Evolutionary conservation across 2,113 vertebrate genomes (phyloP).

Genomic region (Nettapus auritus): DNA sequence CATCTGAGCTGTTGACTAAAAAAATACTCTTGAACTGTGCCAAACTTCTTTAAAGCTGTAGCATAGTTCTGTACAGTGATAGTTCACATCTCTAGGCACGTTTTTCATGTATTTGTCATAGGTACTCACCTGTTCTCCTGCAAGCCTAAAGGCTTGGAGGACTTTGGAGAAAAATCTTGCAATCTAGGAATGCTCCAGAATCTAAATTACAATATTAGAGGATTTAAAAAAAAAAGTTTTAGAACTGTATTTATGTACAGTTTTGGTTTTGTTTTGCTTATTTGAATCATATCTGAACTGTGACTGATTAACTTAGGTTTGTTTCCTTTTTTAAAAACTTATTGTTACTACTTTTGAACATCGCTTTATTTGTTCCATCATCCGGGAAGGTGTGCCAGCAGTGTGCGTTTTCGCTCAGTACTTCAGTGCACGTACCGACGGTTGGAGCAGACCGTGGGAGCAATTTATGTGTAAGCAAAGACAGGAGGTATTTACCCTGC

Average conservation of each 20-base stretch:
- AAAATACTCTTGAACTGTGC: neutral
- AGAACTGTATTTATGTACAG: neutral
- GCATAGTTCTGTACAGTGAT: neutral
- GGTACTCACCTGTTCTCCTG: neutral
- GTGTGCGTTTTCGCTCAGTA: neutral
- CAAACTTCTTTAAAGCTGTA: neutral
- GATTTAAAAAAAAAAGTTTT: neutral
- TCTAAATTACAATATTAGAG: neutral
- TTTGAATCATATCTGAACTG: neutral
- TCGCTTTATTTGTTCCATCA: neutral
- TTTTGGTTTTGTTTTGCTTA: neutral
- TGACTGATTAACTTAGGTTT: neutral
- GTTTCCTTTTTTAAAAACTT: neutral
- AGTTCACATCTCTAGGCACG: neutral
- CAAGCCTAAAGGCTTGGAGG: neutral
- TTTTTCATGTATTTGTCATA: neutral
- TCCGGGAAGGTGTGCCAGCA: neutral
- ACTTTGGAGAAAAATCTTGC: neutral
- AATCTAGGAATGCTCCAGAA: neutral
- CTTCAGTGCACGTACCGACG: neutral
- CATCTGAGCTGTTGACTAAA: neutral
- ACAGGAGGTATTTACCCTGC: neutral
- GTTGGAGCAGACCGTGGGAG: neutral
- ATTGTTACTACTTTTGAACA: neutral
- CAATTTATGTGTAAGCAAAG: neutral